Conservation (phyloP, 2,113 vertebrate genomes). For the Ageneiosus marmoratus region DNA sequence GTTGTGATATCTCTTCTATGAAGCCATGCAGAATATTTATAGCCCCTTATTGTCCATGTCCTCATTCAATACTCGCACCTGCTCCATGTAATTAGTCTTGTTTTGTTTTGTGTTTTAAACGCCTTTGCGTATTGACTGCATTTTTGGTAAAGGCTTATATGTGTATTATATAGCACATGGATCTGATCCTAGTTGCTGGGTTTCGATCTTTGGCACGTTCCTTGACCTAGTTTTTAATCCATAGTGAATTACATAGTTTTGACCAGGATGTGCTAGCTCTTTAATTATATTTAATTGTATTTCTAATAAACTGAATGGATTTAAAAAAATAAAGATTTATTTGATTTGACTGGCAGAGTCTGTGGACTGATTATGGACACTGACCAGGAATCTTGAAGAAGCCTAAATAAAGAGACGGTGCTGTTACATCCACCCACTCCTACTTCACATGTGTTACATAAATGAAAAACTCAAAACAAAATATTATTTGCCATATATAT, state of each 20-base stretch:
- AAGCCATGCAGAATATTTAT: constrained; percentile 11
- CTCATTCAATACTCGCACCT: constrained; percentile 12
- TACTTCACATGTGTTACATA: background rate
- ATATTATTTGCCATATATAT: background rate
- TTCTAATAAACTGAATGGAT: background rate
- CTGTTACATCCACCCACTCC: background rate
- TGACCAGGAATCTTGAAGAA: background rate
- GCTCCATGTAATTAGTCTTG: background rate
- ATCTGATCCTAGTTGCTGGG: background rate
- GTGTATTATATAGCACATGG: background rate
- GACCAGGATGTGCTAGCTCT: background rate
- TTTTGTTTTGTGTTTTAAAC: background rate
- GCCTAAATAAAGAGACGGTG: background rate
- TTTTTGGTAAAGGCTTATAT: background rate
- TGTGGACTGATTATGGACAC: background rate
- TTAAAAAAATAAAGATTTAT: background rate
- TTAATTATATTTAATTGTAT: background rate
- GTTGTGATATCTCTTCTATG: background rate
- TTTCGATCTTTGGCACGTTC: background rate
- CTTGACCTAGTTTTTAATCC: background rate
- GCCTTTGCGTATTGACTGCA: background rate
- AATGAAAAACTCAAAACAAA: background rate
- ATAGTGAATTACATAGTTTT: background rate
- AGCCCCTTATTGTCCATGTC: constrained; percentile 1
- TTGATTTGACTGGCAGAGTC: background rate